Percentiles rank a stretch among this genome's conserved stretches.
Conservation (phyloP, 2,113 vertebrate genomes). For the Isurus oxyrinchus region DNA sequence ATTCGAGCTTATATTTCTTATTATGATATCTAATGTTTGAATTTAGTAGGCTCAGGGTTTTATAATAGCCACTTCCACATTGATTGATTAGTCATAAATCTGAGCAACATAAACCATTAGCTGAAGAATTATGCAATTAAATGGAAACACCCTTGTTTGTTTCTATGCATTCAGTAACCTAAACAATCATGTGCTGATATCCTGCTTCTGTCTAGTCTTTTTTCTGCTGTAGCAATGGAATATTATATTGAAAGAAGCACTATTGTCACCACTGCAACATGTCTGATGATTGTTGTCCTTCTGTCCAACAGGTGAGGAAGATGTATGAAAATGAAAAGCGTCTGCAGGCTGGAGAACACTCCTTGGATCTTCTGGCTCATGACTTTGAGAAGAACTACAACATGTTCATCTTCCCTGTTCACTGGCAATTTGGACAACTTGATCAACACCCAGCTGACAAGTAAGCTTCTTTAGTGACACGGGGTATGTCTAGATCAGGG, state of each 20-base stretch:
- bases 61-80: not conserved
- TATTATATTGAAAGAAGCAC: not conserved
- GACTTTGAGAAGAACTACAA: constrained; percentile 99
- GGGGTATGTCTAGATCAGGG: not conserved
- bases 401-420: constrained; percentile 98
- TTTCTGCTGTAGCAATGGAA: not conserved
- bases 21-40: not conserved
- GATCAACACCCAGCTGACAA: constrained; percentile 90
- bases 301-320: constrained; percentile 78
- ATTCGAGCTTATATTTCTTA: not conserved
- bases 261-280: not conserved
- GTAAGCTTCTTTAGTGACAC: constrained; percentile 54
- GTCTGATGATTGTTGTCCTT: not conserved
- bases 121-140: not conserved
- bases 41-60: not conserved
- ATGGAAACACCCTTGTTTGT: not conserved
- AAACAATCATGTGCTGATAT: not conserved
- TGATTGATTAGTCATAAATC: not conserved
- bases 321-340: constrained; percentile 95
- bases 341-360: constrained; percentile 82
- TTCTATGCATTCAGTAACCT: not conserved
- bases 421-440: constrained; percentile 97
- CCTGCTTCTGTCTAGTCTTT: not conserved
- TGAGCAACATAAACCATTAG: not conserved
- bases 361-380: constrained; percentile 83